phyloP scores from a whole-genome alignment of 2,888 invertebrate genomes.

The Mallateleia sp. region DNA sequence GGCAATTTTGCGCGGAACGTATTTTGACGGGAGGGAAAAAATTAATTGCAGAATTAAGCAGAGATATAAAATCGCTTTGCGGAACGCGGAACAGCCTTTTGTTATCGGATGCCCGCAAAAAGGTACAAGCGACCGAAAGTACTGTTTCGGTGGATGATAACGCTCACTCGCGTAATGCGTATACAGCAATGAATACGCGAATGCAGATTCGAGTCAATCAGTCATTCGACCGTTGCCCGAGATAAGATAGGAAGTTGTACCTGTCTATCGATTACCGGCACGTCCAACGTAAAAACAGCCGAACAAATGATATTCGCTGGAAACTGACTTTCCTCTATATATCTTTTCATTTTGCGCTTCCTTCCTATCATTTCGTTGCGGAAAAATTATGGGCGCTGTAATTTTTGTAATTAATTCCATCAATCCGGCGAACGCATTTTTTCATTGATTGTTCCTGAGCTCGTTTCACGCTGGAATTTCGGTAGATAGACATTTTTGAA shows the following conservation, averaged over 20 bases:
- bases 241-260: slow-evolving; percentile 57
- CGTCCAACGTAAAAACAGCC: slow-evolving; percentile 24
- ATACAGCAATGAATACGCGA: slow-evolving; percentile 33
- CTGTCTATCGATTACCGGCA: slow-evolving; percentile 46
- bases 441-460: background rate
- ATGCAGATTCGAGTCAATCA: slow-evolving; percentile 76
- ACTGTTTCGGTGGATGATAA: slow-evolving; percentile 25
- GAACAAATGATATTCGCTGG: slow-evolving; percentile 28
- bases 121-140: background rate
- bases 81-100: background rate
- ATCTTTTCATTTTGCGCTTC: slow-evolving; percentile 25
- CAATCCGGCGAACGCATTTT: background rate
- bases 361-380: slow-evolving; percentile 3
- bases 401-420: slow-evolving; percentile 8
- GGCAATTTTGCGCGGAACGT: too few relatives aligned
- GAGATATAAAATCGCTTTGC: background rate
- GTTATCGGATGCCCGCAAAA: background rate
- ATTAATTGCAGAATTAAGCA: background rate
- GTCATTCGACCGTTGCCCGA: slow-evolving; percentile 71
- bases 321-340: slow-evolving; percentile 22
- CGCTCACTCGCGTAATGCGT: slow-evolving; percentile 2
- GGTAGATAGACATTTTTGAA: background rate
- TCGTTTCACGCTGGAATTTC: background rate
- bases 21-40: background rate
- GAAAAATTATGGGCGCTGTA: slow-evolving; percentile 5